Evolutionary conservation across 2,113 vertebrate species (phyloP), one percentile per base, ranked within the genome.

Genomic region (Zosterops hypoxanthus): DNA sequence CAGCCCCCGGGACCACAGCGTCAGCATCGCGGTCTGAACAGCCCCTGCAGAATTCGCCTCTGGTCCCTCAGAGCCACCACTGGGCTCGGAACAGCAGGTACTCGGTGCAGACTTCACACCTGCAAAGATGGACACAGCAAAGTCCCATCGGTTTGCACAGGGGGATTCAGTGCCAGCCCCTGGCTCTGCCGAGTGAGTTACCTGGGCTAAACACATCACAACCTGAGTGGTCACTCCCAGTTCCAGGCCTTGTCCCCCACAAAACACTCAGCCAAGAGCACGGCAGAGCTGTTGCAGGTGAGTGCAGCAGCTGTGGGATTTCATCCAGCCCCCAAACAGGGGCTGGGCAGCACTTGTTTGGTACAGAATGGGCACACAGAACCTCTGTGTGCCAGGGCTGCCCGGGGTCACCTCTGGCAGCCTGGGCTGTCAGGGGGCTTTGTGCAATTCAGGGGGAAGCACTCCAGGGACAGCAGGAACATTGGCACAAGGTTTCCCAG

Each of bases 201-300:
- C 8, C 20, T 0, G 8, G 44, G 28, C 14, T n/a, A 29, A 28
- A 29, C 4, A 1, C 46, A 16, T 2, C 25, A 5, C 11, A 42
- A 3, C 44, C 63, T 4, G 1, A 22, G 31, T 0, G 1, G 6
- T 1, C 21, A 7, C 19, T 9, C 24, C 44, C 15, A 5, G 0
- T 11, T 39, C 39, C 78, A 77, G 53, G 34, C 71, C 76, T 34
- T 5, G 3, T 26, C 39, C 80, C 80, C 63, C 18, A 26, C 12
- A 21, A 31, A 79, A 24, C 61, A 9, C 5, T 0, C 6, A 63
- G 29, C 70, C 76, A 22, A 59, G 63, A n/a, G 47, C 24, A 18
- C 0, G 0, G 63, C 57, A 20, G 68, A 19, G 69, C 44, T 28
- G 26, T 0, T 26, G 63, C 57, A 59, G 72, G 24, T 1, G 22